Evolutionary conservation across 2,888 invertebrate species (phyloP), one percentile per base, ranked within the genome.

Genomic region (Pelosia muscerda): DNA sequence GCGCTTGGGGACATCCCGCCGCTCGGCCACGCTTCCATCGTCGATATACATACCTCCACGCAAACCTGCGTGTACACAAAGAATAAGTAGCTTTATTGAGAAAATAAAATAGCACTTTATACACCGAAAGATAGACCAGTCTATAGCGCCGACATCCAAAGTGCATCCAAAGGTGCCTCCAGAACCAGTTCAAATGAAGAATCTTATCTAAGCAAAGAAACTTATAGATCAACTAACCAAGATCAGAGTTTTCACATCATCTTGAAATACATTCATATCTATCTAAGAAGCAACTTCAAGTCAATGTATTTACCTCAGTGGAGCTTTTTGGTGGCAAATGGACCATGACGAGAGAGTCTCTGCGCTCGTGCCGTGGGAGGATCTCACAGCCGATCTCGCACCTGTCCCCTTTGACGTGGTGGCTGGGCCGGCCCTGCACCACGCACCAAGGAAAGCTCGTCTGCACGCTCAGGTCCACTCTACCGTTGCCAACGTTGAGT

Each of bases 401-500:
- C 13, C 26, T n/a, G 25, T 63, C 77, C 71, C 6, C 70, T 66
- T 2, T 71, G 9, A 28, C 71, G 54, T 19, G 25, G 23, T 22
- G 56, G 22, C 49, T 28, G 22, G 25, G 23, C 23, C 65, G 26
- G 19, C 69, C 19, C 9, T 31, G 38, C 38, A 86, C 69, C 49
- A 91, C 60, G 42, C 76, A 66, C 92, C 92, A 92, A 1, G 89
- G 89, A 11, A 65, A 58, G 11, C 25, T 38, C 2, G 87, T 83
- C 9, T 68, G 60, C 15, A 83, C 81, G 4, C 34, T 42, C 13
- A 86, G 63, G 8, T 72, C 65, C 57, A 90, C 67, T 0, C 73
- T 76, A 0, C 89, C 90, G 49, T 76, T 80, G 28, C 91, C 90
- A 2, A 84, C 77, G 81, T 93, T 92, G 65, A 78, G 76, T 1